Evolutionary conservation across 2,888 invertebrate genomes (phyloP), one percentile per base, ranked within the genome.

Genomic region (Odontomyia ornata): DNA sequence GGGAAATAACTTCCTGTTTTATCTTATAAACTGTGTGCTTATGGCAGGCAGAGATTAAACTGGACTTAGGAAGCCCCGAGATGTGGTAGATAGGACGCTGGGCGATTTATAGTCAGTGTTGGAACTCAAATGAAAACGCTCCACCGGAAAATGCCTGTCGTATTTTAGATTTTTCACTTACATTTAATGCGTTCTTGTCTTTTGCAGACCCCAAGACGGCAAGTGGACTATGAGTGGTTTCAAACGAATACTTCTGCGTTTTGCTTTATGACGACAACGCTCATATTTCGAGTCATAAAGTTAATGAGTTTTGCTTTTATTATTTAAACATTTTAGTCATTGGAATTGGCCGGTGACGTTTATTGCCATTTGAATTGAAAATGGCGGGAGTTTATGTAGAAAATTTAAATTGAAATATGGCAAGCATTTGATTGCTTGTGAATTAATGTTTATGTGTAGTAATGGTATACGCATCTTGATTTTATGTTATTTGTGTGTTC

Each of bases 81-180:
- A 36, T 52, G 15, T n/a, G 52, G n/a, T 52, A 52, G 18, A 13
- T 13, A 52, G 7, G 18, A 52, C 15, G 52, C 52, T 4, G 4
- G 52, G 3, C n/a, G 52, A 52, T 13, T 52, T 52, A 18, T n/a
- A 18, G 52, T 15, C 18, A 52, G 4, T 36, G 36, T 9, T 36
- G 36, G 36, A 36, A 9, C 36, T 36, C 36, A 36, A 36, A 36
- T 36, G 36, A 36, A 36, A 36, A 36, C 9, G 36, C 9, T 36
- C n/a, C 5, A 9, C 36, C 36, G 36, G 36, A 36, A 36, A 36
- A 36, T 36, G 3, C 5, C 36, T 36, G 36, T 9, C 36, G 36
- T 36, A 36, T 36, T 52, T 52, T 52, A 52, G 52, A 52, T 52
- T 36, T 36, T 52, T 52, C 52, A 52, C 52, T 52, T 52, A 52